Conservation (phyloP, 1,140 invertebrate species). For the Heliconius nattereri region DNA sequence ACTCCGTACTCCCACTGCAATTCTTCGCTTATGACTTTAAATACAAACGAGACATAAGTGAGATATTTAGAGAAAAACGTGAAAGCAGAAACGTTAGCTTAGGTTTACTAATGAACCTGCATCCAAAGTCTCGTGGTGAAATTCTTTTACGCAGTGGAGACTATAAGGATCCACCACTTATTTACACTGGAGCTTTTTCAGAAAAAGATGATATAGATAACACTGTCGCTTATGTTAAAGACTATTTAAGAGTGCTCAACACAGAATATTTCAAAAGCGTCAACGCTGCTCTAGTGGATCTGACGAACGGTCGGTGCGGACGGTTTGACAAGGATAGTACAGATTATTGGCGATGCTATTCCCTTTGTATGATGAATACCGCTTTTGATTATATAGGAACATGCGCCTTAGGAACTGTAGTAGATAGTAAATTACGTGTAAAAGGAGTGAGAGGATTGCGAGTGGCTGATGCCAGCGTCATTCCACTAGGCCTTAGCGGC, state of each 20-base stretch:
- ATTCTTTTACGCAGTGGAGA: not conserved
- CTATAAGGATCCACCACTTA: not conserved
- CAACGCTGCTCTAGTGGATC: not conserved
- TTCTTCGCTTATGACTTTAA: not conserved
- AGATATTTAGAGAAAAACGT: not conserved
- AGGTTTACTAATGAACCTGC: not conserved
- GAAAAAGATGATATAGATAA: not conserved
- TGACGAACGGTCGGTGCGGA: not conserved
- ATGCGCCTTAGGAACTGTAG: not conserved
- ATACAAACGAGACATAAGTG: not conserved
- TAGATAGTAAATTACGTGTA: slow-evolving; percentile 8
- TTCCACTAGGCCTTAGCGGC: not conserved
- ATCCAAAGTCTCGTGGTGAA: not conserved
- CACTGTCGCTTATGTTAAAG: not conserved
- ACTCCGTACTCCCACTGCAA: not conserved
- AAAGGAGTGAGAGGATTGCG: slow-evolving; percentile 13
- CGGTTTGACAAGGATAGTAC: not conserved
- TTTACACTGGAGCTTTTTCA: not conserved
- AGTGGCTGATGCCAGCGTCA: slow-evolving; percentile 2
- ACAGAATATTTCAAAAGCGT: slow-evolving; percentile 8
- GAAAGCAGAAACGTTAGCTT: not conserved
- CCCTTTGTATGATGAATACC: slow-evolving; percentile 12
- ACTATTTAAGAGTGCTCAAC: not conserved
- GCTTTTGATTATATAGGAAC: slow-evolving; percentile 1
- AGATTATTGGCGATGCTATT: slow-evolving; percentile 15